Evolutionary conservation across 64 coral and sea anemone species (phyloP), one percentile per base, ranked within the genome.

Genomic region (Catalaphyllia jardinei): DNA sequence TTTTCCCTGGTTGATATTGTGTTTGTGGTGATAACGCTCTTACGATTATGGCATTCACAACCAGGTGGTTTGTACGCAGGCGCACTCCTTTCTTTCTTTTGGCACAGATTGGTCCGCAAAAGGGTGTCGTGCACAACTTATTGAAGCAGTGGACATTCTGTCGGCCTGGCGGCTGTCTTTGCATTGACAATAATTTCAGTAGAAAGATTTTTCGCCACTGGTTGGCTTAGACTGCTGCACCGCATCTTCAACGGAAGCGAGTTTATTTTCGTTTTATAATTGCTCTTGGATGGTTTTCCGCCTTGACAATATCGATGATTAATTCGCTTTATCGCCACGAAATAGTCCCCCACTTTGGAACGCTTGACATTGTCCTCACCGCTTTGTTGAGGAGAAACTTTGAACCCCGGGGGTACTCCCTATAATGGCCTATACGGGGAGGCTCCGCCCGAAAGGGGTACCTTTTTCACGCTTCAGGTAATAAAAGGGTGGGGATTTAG

Each of bases 91-190:
- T n/a, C n/a, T n/a, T n/a, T n/a, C n/a, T n/a, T n/a, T n/a, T n/a
- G n/a, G n/a, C 39, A 8, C 24, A 62, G 20, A 77, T 49, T 10
- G 18, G 16, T 46, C 8, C 86, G 12, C 31, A 24, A 64, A 63
- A 86, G 19, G 33, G 74, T 5, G 74, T 38, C 22, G 31, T 78
- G 0, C 69, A 63, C 14, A 38, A 46, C 67, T 31, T 86, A 8
- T 91, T 55, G 64, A 64, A 67, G 74, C 85, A 60, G 31, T 77
- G n/a, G 89, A 91, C 57, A 75, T 91, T 65, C 24, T 86, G 17
- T 31, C 72, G 89, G 89, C 12, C 73, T 91, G 7, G 80, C 72
- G 10, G 86, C 81, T 4, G 72, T 91, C 13, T 91, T 91, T 62
- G 77, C 81, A 24, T 67, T 91, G 67, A 76, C 80, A 50, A 74